phyloP scores from a whole-genome alignment of 2,888 invertebrate genomes.

The Pseudococcus jackbeardsleyi region DNA sequence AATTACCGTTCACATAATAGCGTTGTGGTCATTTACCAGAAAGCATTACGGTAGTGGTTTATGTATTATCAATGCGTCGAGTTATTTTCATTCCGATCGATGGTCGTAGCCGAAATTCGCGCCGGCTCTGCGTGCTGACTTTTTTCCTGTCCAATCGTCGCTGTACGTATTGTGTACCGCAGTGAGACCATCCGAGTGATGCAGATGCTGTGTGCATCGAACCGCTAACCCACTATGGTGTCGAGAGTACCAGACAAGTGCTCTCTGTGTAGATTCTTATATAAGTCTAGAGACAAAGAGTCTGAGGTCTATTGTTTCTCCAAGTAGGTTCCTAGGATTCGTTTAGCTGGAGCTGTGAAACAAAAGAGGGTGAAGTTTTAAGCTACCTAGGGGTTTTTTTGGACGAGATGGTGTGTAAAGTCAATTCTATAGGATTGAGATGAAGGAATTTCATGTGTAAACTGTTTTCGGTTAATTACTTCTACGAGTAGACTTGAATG shows the following conservation, averaged over 20 bases:
- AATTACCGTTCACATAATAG: slow-evolving; percentile 64
- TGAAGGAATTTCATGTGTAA: background rate
- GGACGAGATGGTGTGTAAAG: background rate
- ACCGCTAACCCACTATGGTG: background rate
- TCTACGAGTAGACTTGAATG: background rate
- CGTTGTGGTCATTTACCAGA: slow-evolving; percentile 62
- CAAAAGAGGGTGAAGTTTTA: background rate
- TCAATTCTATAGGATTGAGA: background rate
- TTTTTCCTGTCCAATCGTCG: background rate
- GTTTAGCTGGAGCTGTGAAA: background rate
- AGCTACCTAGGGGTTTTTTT: background rate
- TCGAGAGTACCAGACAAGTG: slow-evolving; percentile 5
- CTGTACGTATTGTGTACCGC: background rate
- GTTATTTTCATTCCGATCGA: background rate
- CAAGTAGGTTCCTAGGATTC: background rate
- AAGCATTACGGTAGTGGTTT: slow-evolving; percentile 60
- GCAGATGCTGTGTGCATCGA: slow-evolving; percentile 24
- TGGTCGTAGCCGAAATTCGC: background rate
- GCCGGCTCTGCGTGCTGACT: background rate
- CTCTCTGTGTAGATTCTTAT: background rate
- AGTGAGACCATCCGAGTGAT: background rate
- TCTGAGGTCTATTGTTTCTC: background rate
- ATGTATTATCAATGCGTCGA: slow-evolving; percentile 32
- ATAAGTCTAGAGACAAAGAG: background rate
- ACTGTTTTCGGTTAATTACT: background rate